Base-by-base conservation (phyloP, 2,888 invertebrate genomes). In the Acanthosepion esculentum region DNA sequence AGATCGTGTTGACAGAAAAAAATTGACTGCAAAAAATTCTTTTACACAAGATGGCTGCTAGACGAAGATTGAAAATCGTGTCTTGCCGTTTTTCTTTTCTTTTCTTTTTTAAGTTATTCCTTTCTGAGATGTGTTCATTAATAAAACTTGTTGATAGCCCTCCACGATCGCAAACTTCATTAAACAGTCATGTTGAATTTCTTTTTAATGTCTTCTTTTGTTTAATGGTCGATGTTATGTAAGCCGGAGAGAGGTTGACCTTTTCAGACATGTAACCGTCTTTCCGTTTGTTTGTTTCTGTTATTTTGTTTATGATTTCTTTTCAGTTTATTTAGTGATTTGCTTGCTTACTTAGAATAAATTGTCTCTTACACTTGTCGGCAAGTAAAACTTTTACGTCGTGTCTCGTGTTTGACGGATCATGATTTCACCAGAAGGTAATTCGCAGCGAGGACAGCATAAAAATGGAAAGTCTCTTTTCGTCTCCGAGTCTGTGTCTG, bases 81-180 rank as follows among this genome's bases (percentile, higher is more conserved):
- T 78, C 78, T 18, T n/a, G 33, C 78, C 1, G 18, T 8, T 29
- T 78, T 15, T 15, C 33, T 3, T 33, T n/a, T 29, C 29, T 7
- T 6, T 78, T 29, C 1, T 15, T n/a, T n/a, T 78, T 78, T n/a
- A 15, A 10, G n/a, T 78, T 78, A n/a, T 78, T 78, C n/a, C 78
- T 78, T n/a, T n/a, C n/a, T 78, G n/a, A 23, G n/a, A 78, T 78
- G n/a, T 78, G 78, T n/a, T 78, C 78, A 78, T 78, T 78, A 78
- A n/a, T 78, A 78, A 78, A n/a, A 78, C 78, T 78, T n/a, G 78
- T 78, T 78, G n/a, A 78, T 78, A 33, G 78, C 5, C n/a, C n/a
- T 41, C 41, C 41, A 41, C 41, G 41, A 50, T 50, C 15, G 8
- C 50, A 50, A 50, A 50, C 50, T 50, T 15, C n/a, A 23, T n/a